Conservation (phyloP, 37 sponge, comb jelly and placozoan genomes). For the Crambe crambe region DNA sequence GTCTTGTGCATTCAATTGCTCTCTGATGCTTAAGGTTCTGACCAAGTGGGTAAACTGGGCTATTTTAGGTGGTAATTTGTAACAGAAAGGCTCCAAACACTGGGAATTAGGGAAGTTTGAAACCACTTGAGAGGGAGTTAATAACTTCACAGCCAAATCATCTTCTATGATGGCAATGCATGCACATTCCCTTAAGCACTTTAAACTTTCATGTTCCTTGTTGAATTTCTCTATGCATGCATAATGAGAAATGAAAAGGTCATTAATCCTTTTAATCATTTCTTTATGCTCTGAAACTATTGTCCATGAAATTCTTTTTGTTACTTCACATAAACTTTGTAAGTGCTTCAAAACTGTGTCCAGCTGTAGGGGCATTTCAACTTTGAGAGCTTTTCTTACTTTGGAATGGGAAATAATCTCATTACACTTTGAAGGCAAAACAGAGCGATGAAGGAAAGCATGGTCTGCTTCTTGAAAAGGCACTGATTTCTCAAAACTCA, state of each 20-base stretch:
- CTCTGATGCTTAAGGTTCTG: background rate
- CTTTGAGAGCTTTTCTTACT: background rate
- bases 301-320: too few species aligned
- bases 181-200: background rate
- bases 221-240: conserved; percentile 2
- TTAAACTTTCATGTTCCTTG: background rate
- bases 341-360: conserved; percentile 36
- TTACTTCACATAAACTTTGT: background rate
- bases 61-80: conserved; percentile 19
- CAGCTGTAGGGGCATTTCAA: conserved; percentile 14
- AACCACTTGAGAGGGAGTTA: conserved; percentile 33
- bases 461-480: background rate
- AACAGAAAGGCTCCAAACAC: conserved; percentile 34
- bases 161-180: background rate
- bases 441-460: background rate
- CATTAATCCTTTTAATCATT: too few species aligned
- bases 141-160: background rate
- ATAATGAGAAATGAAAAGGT: conserved; percentile 33
- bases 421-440: conserved; percentile 24
- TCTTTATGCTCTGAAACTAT: too few species aligned
- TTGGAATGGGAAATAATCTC: background rate
- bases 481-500: conserved; percentile 25
- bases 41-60: background rate
- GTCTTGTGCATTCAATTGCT: conserved; percentile 9
- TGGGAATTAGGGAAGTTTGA: background rate